phyloP scores from a whole-genome alignment of 2,888 invertebrate species.

The Oxycera nigricornis region DNA sequence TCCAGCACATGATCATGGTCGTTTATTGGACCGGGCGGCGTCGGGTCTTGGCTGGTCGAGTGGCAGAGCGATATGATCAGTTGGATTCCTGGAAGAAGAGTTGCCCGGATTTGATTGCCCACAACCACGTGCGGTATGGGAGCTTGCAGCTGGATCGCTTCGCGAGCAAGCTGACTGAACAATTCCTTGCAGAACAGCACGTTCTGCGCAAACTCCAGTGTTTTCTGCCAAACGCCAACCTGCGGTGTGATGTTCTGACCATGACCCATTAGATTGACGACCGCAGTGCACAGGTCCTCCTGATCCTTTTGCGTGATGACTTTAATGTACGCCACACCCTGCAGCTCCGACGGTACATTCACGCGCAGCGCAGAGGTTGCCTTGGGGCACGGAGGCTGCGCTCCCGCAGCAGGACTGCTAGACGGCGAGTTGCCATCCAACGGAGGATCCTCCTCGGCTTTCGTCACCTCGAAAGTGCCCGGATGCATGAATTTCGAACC shows the following conservation, averaged over 20 bases:
- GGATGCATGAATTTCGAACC: constrained; percentile 94
- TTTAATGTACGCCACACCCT: constrained; percentile 95
- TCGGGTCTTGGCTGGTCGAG: constrained; percentile 70
- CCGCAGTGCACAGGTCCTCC: constrained; percentile 86
- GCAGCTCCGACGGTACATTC: constrained; percentile 91
- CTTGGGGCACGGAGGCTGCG: constrained; percentile 65
- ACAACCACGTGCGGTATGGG: constrained; percentile 97
- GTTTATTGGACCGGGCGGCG: constrained; percentile 61
- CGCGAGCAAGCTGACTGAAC: constrained; percentile 91
- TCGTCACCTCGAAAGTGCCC: constrained; percentile 94
- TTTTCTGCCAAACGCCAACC: constrained; percentile 87
- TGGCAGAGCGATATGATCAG: constrained; percentile 91
- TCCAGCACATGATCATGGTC: constrained; percentile 97
- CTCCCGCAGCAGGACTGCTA: constrained; percentile 59
- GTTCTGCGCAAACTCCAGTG: constrained; percentile 96
- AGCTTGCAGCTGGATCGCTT: constrained; percentile 91
- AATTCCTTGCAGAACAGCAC: constrained; percentile 96
- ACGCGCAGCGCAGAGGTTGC: constrained; percentile 82
- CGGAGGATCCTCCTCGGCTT: constrained; percentile 75
- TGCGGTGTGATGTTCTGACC: constrained; percentile 74
- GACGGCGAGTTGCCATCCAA: constrained; percentile 64
- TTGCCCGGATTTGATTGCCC: constrained; percentile 95
- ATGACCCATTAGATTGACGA: constrained; percentile 78
- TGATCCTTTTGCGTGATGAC: constrained; percentile 95
- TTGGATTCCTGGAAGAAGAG: constrained; percentile 92